Percentiles rank a stretch among this genome's conserved stretches.
These are phyloP conservation scores for Limnephilus rhombicus DNA, from an alignment of 2,888 invertebrate genomes.

Conservation along the genomic window DNA sequence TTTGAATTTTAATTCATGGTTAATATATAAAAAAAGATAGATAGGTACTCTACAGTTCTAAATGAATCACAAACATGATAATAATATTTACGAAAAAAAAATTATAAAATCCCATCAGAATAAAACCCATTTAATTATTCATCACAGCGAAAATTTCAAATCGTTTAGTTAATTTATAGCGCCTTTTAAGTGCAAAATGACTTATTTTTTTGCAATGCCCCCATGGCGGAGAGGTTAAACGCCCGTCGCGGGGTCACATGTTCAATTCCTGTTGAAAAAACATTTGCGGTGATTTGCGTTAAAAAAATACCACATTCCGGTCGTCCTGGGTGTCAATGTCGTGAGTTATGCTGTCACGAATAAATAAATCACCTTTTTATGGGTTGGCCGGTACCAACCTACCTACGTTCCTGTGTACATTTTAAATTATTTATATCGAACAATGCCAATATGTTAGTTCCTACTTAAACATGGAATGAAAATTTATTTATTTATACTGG, in stretches of 20 bases:
- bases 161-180: neutral
- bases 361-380: neutral
- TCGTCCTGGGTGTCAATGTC: neutral
- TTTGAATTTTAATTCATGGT: too few species aligned
- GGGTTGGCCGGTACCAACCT: neutral
- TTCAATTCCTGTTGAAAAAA: neutral
- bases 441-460: neutral
- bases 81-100: too few species aligned
- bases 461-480: neutral
- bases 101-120: neutral
- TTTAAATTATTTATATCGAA: neutral
- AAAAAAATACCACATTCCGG: neutral
- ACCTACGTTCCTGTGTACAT: neutral
- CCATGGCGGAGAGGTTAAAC: neutral
- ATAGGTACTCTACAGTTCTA: too few species aligned
- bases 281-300: neutral
- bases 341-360: neutral
- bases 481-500: too few species aligned
- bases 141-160: neutral
- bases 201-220: neutral
- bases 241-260: neutral
- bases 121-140: neutral
- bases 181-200: neutral
- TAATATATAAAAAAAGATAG: too few species aligned
- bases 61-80: too few species aligned